Evolutionary conservation across 2,113 vertebrate genomes (phyloP).

Genomic region (Odobenus rosmarus): DNA sequence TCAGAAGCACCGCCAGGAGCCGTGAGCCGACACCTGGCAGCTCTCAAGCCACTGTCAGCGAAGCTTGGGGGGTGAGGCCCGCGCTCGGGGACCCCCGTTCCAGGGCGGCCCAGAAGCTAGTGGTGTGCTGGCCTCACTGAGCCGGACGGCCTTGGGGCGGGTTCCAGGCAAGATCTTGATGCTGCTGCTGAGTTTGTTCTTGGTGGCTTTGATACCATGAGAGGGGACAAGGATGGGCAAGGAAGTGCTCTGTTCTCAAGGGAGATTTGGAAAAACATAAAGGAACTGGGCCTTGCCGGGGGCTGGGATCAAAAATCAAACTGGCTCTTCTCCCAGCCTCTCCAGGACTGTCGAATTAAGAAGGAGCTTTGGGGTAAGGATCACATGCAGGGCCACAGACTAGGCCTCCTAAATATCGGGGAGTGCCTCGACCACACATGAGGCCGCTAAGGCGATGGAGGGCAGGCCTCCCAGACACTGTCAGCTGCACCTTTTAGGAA

Average conservation of each 20-base stretch:
- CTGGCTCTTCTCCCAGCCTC: background rate
- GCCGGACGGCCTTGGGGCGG: too few species aligned
- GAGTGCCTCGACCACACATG: background rate
- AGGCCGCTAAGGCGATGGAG: accelerated
- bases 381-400: background rate
- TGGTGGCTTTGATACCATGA: background rate
- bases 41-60: accelerated
- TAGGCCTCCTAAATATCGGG: background rate
- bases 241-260: background rate
- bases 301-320: background rate
- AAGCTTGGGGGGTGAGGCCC: background rate
- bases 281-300: background rate
- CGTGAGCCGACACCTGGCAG: background rate
- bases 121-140: too few species aligned
- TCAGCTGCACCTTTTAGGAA: background rate
- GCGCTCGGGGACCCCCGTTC: accelerated
- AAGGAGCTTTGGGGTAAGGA: background rate
- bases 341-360: accelerated
- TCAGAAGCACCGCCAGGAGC: background rate
- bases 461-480: too few species aligned
- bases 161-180: accelerated
- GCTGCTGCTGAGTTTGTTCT: background rate
- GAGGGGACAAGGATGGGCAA: background rate
- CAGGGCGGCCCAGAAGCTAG: too few species aligned
- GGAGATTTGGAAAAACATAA: background rate